phyloP scores from a whole-genome alignment of 2,113 vertebrate genomes.

The Connochaetes taurinus region DNA sequence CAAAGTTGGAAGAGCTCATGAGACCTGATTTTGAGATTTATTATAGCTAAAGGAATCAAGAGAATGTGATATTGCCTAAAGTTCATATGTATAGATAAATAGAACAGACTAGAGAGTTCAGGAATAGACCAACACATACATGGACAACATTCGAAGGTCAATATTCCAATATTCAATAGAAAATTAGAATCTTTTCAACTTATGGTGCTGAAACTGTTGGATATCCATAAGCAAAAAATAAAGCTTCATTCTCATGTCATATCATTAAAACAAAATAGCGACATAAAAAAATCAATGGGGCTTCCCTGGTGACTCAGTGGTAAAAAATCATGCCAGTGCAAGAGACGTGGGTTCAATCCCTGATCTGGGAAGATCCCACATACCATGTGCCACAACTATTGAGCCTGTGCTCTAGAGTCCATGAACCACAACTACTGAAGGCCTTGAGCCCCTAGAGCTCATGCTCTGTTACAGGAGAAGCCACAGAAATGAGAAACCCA shows the following conservation, averaged over 20 bases:
- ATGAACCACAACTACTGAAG: background rate
- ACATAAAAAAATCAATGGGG: background rate
- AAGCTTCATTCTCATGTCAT: background rate
- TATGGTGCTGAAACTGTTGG: background rate
- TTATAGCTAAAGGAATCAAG: background rate
- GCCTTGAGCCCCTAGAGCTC: background rate
- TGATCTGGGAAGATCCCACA: background rate
- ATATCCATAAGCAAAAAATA: background rate
- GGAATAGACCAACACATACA: background rate
- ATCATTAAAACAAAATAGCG: background rate
- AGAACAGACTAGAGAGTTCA: background rate
- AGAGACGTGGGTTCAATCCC: background rate
- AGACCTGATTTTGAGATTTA: background rate
- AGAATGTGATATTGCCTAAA: background rate
- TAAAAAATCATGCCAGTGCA: background rate
- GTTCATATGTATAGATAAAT: background rate
- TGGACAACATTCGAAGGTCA: background rate
- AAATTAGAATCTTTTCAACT: background rate
- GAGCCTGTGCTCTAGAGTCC: background rate
- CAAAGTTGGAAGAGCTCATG: background rate
- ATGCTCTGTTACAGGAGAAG: background rate
- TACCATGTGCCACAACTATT: background rate
- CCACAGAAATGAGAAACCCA: background rate
- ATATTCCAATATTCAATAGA: background rate
- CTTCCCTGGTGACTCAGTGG: background rate